Conservation (phyloP, 2,797 vertebrate genomes). For the Oophaga sylvatica region DNA sequence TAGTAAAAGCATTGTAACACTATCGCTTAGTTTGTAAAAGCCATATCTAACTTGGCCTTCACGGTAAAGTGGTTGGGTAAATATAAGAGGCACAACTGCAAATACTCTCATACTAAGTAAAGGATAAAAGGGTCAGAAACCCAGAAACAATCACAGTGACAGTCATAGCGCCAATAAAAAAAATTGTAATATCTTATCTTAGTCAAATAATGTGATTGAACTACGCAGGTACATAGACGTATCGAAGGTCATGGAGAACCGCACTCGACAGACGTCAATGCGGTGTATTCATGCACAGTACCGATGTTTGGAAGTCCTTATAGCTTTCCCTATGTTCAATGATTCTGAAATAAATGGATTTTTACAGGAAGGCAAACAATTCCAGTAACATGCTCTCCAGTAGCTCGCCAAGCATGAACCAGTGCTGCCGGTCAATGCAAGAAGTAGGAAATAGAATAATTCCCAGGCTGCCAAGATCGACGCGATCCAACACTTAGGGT, state of each 20-base stretch:
- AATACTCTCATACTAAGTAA: constrained; percentile 26
- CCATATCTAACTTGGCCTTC: background rate
- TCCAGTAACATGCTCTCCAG: background rate
- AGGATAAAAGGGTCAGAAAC: constrained; percentile 28
- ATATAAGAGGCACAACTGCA: constrained; percentile 30
- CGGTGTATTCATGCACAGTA: background rate
- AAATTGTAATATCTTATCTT: background rate
- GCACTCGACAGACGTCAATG: background rate
- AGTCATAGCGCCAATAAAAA: background rate
- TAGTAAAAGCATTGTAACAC: background rate
- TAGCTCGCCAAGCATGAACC: background rate
- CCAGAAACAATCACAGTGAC: background rate
- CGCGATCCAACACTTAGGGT: background rate
- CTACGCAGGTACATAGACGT: background rate
- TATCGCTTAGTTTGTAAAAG: background rate
- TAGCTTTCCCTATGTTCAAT: background rate
- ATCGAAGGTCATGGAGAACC: background rate
- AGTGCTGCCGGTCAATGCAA: background rate
- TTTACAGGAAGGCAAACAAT: constrained; percentile 5
- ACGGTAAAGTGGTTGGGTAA: constrained; percentile 7
- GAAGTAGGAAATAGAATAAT: background rate
- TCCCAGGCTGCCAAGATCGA: background rate
- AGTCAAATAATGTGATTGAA: background rate
- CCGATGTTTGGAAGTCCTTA: background rate
- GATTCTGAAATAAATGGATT: constrained; percentile 11